Evolutionary conservation across 2,888 invertebrate species (phyloP).

Genomic region (Tetragonula carbonaria): DNA sequence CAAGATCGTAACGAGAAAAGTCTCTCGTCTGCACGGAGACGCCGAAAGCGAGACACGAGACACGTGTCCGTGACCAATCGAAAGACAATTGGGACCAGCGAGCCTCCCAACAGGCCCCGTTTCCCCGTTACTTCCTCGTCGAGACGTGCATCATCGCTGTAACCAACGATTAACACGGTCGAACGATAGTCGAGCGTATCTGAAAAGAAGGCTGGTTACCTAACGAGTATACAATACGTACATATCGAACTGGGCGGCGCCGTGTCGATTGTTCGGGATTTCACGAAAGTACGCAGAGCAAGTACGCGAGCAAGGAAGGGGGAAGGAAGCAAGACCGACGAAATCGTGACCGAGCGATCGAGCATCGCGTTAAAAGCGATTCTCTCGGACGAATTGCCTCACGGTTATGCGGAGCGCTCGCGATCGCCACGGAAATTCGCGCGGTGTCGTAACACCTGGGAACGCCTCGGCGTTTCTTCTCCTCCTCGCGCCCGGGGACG

Average conservation of each 20-base stretch:
- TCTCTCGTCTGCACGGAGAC: neutral
- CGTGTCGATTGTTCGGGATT: slow-evolving; percentile 68
- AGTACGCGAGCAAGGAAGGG: slow-evolving; percentile 2
- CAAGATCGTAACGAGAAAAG: neutral
- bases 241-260: slow-evolving; percentile 57
- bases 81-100: neutral
- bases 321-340: slow-evolving; percentile 40
- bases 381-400: slow-evolving; percentile 62
- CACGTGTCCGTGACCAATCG: neutral
- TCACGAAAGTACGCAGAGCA: slow-evolving; percentile 55
- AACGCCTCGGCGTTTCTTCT: slow-evolving; percentile 4
- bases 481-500: neutral
- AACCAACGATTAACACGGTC: slow-evolving; percentile 40
- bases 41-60: neutral
- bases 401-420: slow-evolving; percentile 50
- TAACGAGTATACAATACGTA: slow-evolving; percentile 47
- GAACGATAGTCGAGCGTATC: slow-evolving; percentile 26
- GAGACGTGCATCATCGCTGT: slow-evolving; percentile 27
- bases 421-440: slow-evolving; percentile 59
- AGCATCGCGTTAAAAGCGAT: slow-evolving; percentile 63
- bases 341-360: slow-evolving; percentile 59
- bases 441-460: slow-evolving; percentile 46
- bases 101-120: neutral
- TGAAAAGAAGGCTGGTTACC: slow-evolving; percentile 47
- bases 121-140: slow-evolving; percentile 37